Conservation (phyloP, 1,140 invertebrate species). For the Saccostrea cuccullata region DNA sequence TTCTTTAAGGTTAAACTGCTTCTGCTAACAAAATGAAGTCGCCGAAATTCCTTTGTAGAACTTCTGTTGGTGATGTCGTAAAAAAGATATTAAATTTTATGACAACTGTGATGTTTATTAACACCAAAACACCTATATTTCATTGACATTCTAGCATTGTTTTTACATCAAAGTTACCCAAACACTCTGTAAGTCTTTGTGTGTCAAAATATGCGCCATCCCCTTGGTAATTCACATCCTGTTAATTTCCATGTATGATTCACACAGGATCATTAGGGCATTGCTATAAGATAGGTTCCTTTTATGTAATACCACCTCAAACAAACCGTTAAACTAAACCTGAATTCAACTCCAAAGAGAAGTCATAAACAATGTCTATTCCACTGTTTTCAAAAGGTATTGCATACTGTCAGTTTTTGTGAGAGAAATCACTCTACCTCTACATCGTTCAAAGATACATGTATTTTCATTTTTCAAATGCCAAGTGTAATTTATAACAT, state of each 20-base stretch:
- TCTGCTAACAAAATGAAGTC: constrained; percentile 8
- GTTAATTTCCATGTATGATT: constrained; percentile 26
- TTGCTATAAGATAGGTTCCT: background rate
- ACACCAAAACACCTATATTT: constrained; percentile 14
- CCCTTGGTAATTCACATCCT: background rate
- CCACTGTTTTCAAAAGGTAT: background rate
- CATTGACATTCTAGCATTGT: constrained; percentile 20
- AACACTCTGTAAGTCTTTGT: background rate
- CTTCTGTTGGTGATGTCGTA: constrained; percentile 28
- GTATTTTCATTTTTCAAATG: too few relatives aligned
- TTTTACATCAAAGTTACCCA: constrained; percentile 17
- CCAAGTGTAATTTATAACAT: too few relatives aligned
- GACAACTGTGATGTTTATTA: constrained; percentile 15
- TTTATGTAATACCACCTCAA: constrained; percentile 36
- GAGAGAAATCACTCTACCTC: too few relatives aligned
- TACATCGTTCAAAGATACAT: too few relatives aligned
- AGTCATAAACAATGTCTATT: constrained; percentile 1
- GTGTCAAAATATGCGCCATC: background rate
- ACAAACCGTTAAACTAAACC: background rate
- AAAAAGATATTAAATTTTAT: constrained; percentile 17
- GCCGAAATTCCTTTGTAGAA: background rate
- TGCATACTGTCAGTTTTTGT: too few relatives aligned
- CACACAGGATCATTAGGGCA: background rate
- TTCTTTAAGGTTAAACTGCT: constrained; percentile 20
- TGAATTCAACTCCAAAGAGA: background rate